phyloP scores from a whole-genome alignment of 2,888 invertebrate genomes.

The Nomada ferruginata region DNA sequence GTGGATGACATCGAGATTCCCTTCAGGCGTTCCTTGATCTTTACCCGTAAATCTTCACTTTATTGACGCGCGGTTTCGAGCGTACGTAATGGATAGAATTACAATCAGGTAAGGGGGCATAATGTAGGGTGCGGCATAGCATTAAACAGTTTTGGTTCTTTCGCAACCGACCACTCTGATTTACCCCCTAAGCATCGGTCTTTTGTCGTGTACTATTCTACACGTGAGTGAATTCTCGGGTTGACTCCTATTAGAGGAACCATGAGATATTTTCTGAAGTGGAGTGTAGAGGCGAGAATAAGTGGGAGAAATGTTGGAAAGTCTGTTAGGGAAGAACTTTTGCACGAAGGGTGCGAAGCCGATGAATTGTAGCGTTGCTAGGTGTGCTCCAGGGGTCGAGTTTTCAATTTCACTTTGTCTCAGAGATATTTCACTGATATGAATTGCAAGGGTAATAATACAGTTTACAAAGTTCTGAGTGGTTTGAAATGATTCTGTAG shows the following conservation, averaged over 20 bases:
- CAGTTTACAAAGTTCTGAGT: too few species aligned
- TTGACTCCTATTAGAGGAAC: background rate
- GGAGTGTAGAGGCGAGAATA: background rate
- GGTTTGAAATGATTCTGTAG: too few species aligned
- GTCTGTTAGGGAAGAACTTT: background rate
- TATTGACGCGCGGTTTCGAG: constrained; percentile 35
- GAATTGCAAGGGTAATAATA: too few species aligned
- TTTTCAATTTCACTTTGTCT: too few species aligned
- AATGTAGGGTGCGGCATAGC: constrained; percentile 20
- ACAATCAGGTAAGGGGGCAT: constrained; percentile 36
- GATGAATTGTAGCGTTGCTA: too few species aligned
- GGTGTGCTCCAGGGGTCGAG: too few species aligned
- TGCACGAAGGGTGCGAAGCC: too few species aligned
- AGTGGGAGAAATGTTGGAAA: background rate
- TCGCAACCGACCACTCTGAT: constrained; percentile 2
- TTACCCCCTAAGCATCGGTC: constrained; percentile 1
- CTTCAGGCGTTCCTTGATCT: constrained; percentile 64
- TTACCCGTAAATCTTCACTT: constrained; percentile 61
- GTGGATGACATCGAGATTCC: constrained; percentile 59
- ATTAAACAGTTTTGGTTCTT: constrained; percentile 24
- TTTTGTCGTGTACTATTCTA: background rate
- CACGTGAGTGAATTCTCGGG: background rate
- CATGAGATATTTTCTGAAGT: background rate
- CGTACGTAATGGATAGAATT: constrained; percentile 22
- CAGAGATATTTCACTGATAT: too few species aligned